These are phyloP conservation scores for Aphis craccivora DNA, from an alignment of 1,140 invertebrate genomes.

Conservation along the genomic window DNA sequence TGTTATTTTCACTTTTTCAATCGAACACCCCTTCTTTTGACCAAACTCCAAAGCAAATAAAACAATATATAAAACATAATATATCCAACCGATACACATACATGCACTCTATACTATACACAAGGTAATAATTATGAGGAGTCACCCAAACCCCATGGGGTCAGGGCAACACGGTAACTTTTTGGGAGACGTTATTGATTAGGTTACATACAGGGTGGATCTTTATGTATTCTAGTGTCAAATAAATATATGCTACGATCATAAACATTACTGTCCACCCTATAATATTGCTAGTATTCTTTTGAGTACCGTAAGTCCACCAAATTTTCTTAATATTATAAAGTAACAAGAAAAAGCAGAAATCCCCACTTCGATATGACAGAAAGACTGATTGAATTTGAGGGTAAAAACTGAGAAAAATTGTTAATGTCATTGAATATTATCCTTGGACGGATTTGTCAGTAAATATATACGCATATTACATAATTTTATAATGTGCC, in stretches of 20 bases:
- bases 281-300: not conserved
- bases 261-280: not conserved
- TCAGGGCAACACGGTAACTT: not conserved
- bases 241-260: not conserved
- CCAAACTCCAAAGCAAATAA: slow-evolving; percentile 51
- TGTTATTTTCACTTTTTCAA: slow-evolving; percentile 57
- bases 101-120: not conserved
- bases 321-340: not conserved
- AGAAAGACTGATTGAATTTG: not conserved
- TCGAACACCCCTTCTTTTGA: slow-evolving; percentile 41
- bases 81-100: not conserved
- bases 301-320: not conserved
- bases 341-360: not conserved
- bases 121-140: slow-evolving; percentile 49
- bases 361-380: not conserved
- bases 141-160: slow-evolving; percentile 37
- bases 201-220: not conserved
- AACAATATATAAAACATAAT: slow-evolving; percentile 44
- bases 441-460: not conserved
- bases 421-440: not conserved
- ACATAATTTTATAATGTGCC: not conserved
- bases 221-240: not conserved
- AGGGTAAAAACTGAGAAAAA: not conserved
- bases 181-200: slow-evolving; percentile 46
- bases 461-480: not conserved